Evolutionary conservation across 2,888 invertebrate genomes (phyloP).

Genomic region (Lasioglossum zephyrum): DNA sequence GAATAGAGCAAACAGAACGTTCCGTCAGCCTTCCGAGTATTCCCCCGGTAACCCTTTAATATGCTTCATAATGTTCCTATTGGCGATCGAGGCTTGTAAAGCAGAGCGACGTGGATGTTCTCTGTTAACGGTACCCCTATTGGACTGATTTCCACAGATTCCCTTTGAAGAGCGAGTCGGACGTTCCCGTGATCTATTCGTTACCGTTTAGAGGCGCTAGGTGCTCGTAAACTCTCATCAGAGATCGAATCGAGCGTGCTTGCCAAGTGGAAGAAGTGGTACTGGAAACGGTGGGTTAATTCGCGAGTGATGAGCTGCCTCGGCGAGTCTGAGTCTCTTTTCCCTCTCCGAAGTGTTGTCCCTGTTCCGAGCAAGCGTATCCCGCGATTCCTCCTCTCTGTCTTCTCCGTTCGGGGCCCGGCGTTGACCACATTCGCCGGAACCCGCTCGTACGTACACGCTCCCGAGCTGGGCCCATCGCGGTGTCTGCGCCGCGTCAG

Average conservation of each 20-base stretch:
- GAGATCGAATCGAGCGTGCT: slow-evolving; percentile 72
- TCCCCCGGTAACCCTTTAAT: background rate
- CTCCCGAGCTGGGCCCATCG: slow-evolving; percentile 52
- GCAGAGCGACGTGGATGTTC: background rate
- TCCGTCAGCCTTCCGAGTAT: background rate
- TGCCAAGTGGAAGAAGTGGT: slow-evolving; percentile 69
- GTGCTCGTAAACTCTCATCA: slow-evolving; percentile 76
- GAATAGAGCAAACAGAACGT: background rate
- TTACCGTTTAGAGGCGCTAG: slow-evolving; percentile 70
- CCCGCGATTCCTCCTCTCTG: slow-evolving; percentile 10
- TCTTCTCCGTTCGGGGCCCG: slow-evolving; percentile 29
- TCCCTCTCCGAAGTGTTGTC: slow-evolving; percentile 13
- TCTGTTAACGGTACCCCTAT: slow-evolving; percentile 39
- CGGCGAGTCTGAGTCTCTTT: slow-evolving; percentile 40
- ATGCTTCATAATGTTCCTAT: background rate
- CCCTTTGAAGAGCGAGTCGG: slow-evolving; percentile 35
- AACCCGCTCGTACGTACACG: slow-evolving; percentile 51
- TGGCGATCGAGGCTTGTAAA: background rate
- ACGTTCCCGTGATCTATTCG: slow-evolving; percentile 63
- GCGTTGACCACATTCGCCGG: slow-evolving; percentile 54
- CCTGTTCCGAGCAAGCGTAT: slow-evolving; percentile 14
- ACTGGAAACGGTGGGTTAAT: slow-evolving; percentile 76
- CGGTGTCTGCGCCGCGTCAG: slow-evolving; percentile 75
- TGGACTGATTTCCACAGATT: slow-evolving; percentile 54
- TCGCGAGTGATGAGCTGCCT: slow-evolving; percentile 77